Evolutionary conservation across 2,113 vertebrate species (phyloP), one percentile per base, ranked within the genome.

Genomic region (Pseudolaguvia tuberculata): DNA sequence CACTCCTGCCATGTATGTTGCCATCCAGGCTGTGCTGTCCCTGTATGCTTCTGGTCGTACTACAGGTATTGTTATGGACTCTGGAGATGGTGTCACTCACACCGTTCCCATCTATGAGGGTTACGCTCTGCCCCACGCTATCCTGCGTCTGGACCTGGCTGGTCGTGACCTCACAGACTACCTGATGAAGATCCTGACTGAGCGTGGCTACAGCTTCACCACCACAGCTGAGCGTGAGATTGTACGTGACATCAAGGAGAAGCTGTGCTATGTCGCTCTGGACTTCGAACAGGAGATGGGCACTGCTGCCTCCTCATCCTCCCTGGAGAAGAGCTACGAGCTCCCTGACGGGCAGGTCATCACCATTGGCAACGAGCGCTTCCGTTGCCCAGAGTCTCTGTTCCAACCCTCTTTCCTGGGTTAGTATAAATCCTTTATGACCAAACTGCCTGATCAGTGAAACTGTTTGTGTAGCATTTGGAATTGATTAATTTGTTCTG

Each of bases 51-150:
- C 96, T 83, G 96, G 96, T 82, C 95, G 95, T 80, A 98, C 96
- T 89, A 98, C 96, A 69, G 96, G 96, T 87, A 98, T 98, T 48
- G 96, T 98, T 90, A 98, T 98, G 96, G 96, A 98, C 91, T 98
- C 95, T 20, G 91, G 96, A 73, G 96, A 98, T 77, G 96, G 96
- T 87, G 96, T 98, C 82, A 98, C 96, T 89, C 96, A 98, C 94
- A 98, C 96, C 27, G 95, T 98, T 89, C 96, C 96, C 90, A 98
- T 98, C 91, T 98, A 97, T 0, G 95, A 98, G 87, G 96, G 96
- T 31, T 98, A 98, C 1, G 96, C 96, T 80, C 93, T 98, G 23
- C 96, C 96, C 82, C 96, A 98, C 0, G 96, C 96, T 89, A 98
- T 98, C 85, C 92, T 98, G 80, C 94, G 96, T 90, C 90, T 98